Evolutionary conservation across 2,888 invertebrate species (phyloP), one percentile per base, ranked within the genome.

Genomic region (Prosapia bicincta): DNA sequence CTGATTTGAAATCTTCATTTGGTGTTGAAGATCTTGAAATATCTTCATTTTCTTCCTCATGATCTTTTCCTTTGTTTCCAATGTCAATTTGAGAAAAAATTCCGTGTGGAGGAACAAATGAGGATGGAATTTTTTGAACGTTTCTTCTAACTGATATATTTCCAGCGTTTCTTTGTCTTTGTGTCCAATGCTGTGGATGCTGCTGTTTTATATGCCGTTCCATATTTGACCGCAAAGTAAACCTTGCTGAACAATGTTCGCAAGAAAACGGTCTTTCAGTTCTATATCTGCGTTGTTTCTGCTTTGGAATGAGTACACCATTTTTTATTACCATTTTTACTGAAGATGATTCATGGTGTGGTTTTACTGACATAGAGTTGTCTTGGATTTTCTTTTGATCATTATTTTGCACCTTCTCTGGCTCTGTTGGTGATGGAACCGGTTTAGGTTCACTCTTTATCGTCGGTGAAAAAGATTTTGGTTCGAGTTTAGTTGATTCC

Each of bases 161-260:
- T 28, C 54, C 69, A 23, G 69, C 65, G 69, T 74, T 74, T 25
- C 81, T 76, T 43, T 82, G 82, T 13, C 81, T 81, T 79, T 94
- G 93, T 72, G 93, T 93, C 93, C 96, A 96, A 83, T 90, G 92
- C 78, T 95, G 93, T 0, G 96, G 96, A 86, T 97, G 97, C 81
- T 97, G 96, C 81, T 96, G 96, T 83, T 97, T 97, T 2, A 97
- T 94, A 81, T 97, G 97, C 0, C 96, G 88, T 84, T 97, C 97
- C 95, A 97, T 97, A 82, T 97, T 97, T 10, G 96, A 96, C n/a
- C 95, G 88, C 13, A 97, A 86, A 0, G 97, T 97, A 82, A 97
- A 97, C 72, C 94, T 88, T 0, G 96, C 96, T 0, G 94, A 92
- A 84, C 97, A 97, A 83, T 95, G 94, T 76, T 94, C 94, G 84